Percentiles rank a stretch among this genome's conserved stretches.
phyloP scores from a whole-genome alignment of 2,888 invertebrate genomes.

The Eulithis prunata region DNA sequence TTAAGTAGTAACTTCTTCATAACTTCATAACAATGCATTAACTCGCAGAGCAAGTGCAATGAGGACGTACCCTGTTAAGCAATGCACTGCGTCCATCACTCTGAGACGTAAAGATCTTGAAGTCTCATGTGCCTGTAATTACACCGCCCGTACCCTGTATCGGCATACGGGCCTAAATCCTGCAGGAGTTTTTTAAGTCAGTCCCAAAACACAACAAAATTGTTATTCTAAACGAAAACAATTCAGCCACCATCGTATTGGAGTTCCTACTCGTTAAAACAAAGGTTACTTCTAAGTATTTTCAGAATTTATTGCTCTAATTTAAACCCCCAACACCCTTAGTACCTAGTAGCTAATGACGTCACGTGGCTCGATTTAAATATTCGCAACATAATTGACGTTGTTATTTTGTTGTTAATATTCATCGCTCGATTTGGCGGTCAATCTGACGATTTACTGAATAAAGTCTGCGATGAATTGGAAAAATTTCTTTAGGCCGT shows the following conservation, averaged over 20 bases:
- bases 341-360: constrained; percentile 52
- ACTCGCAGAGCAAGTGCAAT: too few relatives aligned
- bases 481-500: constrained; percentile 2
- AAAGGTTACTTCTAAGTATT: constrained; percentile 17
- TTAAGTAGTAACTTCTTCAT: too few relatives aligned
- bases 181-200: neutral
- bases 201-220: neutral
- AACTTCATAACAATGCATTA: too few relatives aligned
- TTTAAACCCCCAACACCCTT: constrained; percentile 57
- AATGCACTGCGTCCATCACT: too few relatives aligned
- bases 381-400: constrained; percentile 70
- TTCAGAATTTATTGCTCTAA: constrained; percentile 33
- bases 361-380: constrained; percentile 69
- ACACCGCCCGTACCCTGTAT: too few relatives aligned
- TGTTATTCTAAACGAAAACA: constrained; percentile 6
- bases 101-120: too few relatives aligned
- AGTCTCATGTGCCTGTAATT: too few relatives aligned
- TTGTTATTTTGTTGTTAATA: constrained; percentile 54
- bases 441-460: constrained; percentile 33
- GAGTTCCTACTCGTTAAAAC: constrained; percentile 13
- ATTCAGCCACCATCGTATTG: constrained; percentile 13
- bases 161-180: too few relatives aligned
- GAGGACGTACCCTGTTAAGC: too few relatives aligned
- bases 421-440: constrained; percentile 34
- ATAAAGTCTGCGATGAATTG: constrained; percentile 6